A percentile compares a stretch with the other conserved stretches of the same genome.
Evolutionary conservation across 64 coral and sea anemone species (phyloP).

Genomic region (Porites australiensis): DNA sequence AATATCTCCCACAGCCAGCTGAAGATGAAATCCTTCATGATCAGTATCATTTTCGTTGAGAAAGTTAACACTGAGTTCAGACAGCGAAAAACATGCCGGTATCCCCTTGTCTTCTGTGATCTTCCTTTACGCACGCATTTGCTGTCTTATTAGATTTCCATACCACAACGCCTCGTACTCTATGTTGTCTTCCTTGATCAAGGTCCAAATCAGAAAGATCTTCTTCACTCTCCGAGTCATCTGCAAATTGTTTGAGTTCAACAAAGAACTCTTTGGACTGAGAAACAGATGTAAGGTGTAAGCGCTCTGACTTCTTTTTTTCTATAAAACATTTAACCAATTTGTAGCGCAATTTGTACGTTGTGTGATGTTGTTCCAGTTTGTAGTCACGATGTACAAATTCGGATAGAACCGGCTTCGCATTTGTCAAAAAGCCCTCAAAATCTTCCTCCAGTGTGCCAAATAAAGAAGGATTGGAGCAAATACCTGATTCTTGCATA

Average conservation of each 20-base stretch:
- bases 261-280: background rate
- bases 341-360: background rate
- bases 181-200: background rate
- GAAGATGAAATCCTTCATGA: background rate
- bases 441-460: background rate
- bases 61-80: background rate
- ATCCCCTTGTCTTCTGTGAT: background rate
- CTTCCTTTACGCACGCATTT: background rate
- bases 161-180: constrained; percentile 7
- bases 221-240: background rate
- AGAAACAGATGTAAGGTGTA: background rate
- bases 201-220: background rate
- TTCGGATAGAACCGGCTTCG: background rate
- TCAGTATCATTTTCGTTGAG: background rate
- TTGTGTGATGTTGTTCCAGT: background rate
- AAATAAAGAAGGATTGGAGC: background rate
- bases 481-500: background rate
- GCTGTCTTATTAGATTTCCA: background rate
- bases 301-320: background rate
- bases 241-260: background rate
- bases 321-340: background rate
- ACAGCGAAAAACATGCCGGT: too few relatives aligned
- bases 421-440: background rate
- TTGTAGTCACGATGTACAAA: background rate
- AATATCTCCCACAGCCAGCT: constrained; percentile 17